phyloP scores from a whole-genome alignment of 2,113 vertebrate species.

The Dolichotis patagonum region DNA sequence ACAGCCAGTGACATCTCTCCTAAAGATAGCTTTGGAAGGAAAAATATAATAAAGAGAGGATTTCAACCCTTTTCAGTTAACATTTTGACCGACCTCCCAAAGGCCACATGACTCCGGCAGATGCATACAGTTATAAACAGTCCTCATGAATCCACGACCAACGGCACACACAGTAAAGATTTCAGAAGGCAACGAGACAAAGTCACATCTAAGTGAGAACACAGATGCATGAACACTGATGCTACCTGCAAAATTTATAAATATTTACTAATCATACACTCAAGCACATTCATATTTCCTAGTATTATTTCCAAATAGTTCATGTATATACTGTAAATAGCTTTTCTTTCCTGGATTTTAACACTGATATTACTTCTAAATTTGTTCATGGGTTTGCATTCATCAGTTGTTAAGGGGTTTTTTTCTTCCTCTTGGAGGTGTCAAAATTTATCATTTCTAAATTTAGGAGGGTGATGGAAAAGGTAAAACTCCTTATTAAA shows the following conservation, averaged over 20 bases:
- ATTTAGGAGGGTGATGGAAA: slow-evolving; percentile 56
- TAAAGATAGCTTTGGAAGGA: neutral
- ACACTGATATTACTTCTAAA: slow-evolving; percentile 29
- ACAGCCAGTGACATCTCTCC: neutral
- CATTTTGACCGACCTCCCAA: neutral
- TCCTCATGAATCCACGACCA: neutral
- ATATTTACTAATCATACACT: slow-evolving; percentile 60
- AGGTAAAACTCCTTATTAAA: slow-evolving; percentile 34
- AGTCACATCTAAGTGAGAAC: neutral
- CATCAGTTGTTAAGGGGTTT: slow-evolving; percentile 49
- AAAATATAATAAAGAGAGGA: neutral
- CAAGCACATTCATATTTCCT: slow-evolving; percentile 72
- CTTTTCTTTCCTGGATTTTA: slow-evolving; percentile 73
- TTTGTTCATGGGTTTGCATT: slow-evolving; percentile 55
- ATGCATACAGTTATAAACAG: neutral
- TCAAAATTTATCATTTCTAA: slow-evolving; percentile 64
- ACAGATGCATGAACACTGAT: neutral
- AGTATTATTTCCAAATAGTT: slow-evolving; percentile 75
- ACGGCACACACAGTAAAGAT: neutral
- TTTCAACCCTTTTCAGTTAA: neutral
- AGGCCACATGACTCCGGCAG: neutral
- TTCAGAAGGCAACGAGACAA: neutral
- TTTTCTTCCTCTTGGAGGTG: slow-evolving; percentile 49
- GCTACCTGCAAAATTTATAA: slow-evolving; percentile 1
- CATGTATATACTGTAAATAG: slow-evolving; percentile 63